These are phyloP conservation scores for Micromesistius poutassou DNA, from an alignment of 2,797 vertebrate species.

Conservation along the genomic window DNA sequence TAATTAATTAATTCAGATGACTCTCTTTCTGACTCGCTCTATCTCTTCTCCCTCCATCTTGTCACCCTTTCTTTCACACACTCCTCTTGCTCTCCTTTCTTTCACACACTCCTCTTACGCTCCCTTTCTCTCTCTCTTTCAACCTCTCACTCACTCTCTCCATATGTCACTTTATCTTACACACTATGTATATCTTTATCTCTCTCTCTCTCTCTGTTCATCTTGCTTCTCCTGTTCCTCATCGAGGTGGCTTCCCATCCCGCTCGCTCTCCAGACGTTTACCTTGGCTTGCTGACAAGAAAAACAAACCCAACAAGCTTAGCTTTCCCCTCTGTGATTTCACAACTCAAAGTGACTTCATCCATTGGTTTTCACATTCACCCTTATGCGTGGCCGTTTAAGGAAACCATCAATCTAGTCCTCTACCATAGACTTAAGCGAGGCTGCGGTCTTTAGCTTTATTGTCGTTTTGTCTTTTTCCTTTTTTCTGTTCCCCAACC, in stretches of 20 bases:
- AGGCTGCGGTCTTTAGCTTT: too few species aligned
- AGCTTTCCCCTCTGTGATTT: conserved; percentile 20
- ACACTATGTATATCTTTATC: neutral
- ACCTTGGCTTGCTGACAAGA: conserved; percentile 16
- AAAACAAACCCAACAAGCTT: conserved; percentile 9
- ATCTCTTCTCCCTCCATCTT: neutral
- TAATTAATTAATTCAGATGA: conserved; percentile 14
- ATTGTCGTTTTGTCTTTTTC: neutral
- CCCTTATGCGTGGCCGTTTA: conserved; percentile 30
- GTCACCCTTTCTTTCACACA: neutral
- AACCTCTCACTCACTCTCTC: conserved; percentile 13
- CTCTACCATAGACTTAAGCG: neutral
- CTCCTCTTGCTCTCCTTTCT: neutral
- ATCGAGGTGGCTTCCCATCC: conserved; percentile 26
- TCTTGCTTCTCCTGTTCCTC: conserved; percentile 2
- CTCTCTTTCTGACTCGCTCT: neutral
- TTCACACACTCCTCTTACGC: neutral
- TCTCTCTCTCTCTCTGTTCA: neutral
- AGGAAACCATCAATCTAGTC: conserved; percentile 50
- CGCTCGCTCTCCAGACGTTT: conserved; percentile 36
- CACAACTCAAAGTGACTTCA: conserved; percentile 21
- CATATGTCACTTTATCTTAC: neutral
- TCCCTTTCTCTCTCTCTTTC: neutral
- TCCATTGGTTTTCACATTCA: conserved; percentile 1
- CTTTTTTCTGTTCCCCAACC: neutral